phyloP scores from a whole-genome alignment of 2,113 vertebrate genomes.

The Rhinolophus ferrumequinum region DNA sequence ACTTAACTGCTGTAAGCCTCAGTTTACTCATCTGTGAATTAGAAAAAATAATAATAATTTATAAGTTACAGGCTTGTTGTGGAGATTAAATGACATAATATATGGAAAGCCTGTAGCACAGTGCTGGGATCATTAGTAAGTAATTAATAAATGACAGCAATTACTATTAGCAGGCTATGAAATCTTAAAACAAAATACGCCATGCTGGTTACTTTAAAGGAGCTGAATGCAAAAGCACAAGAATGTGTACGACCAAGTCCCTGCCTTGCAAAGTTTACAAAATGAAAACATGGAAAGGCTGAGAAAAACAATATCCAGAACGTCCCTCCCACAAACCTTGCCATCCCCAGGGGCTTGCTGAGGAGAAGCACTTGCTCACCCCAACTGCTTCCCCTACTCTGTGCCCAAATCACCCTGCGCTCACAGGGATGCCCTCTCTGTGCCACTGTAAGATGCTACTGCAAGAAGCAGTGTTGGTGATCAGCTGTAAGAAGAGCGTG shows the following conservation, averaged over 20 bases:
- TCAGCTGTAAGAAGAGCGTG: not conserved
- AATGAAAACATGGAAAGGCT: not conserved
- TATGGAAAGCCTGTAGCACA: not conserved
- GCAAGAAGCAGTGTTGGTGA: not conserved
- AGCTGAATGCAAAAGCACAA: not conserved
- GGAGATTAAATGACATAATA: not conserved
- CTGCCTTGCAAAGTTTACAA: not conserved
- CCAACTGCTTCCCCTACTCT: no score
- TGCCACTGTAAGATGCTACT: not conserved
- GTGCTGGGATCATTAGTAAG: not conserved
- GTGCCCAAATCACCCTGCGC: no score
- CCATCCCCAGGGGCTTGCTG: not conserved
- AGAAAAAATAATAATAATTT: slow-evolving; percentile 9
- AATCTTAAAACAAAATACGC: slow-evolving; percentile 43
- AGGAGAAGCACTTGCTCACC: not conserved
- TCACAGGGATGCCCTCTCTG: not conserved
- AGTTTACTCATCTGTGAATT: slow-evolving; percentile 34
- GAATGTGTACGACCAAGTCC: not conserved
- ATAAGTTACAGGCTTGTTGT: not conserved
- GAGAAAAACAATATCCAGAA: not conserved
- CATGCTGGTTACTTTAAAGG: not conserved
- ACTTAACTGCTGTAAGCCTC: not conserved
- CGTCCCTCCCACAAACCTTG: not conserved
- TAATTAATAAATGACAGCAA: not conserved
- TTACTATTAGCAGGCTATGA: not conserved